Percentiles rank a stretch among this genome's conserved stretches.
These are phyloP conservation scores for Actinemys pallida DNA, from an alignment of 2,113 vertebrate species.

Conservation along the genomic window DNA sequence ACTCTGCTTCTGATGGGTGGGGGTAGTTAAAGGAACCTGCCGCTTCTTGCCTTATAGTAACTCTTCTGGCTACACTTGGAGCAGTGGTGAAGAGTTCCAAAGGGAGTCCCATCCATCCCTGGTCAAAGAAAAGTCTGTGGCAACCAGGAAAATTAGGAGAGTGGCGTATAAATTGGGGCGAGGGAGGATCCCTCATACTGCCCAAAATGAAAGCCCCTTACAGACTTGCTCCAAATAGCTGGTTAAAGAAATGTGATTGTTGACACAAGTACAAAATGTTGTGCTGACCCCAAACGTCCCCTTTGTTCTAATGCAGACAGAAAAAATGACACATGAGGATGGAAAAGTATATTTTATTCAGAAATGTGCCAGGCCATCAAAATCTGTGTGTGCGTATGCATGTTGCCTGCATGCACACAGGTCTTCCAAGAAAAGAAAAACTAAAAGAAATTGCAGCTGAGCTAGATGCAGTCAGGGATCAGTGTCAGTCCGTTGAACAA, in stretches of 20 bases:
- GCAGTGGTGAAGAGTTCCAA: background rate
- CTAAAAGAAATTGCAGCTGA: constrained; percentile 3
- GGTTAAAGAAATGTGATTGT: constrained; percentile 23
- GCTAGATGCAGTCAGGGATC: background rate
- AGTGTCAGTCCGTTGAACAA: background rate
- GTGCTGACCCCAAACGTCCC: background rate
- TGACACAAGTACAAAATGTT: background rate
- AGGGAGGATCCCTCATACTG: background rate
- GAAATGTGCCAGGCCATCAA: background rate
- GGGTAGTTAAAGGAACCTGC: no score
- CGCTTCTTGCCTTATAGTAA: background rate
- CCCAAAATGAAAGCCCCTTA: constrained; percentile 20
- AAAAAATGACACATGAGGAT: background rate
- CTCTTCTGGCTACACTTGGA: background rate
- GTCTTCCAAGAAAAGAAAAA: background rate
- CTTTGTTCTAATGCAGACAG: background rate
- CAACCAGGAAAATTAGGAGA: background rate
- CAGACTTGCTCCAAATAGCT: constrained; percentile 19
- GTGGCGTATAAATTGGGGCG: background rate
- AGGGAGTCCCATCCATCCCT: background rate
- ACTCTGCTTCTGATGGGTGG: background rate
- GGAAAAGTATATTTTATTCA: constrained; percentile 23
- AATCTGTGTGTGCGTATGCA: background rate
- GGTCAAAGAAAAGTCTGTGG: background rate
- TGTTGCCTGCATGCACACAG: background rate